Evolutionary conservation across 2,113 vertebrate genomes (phyloP).

Genomic region (Petromus typicus): DNA sequence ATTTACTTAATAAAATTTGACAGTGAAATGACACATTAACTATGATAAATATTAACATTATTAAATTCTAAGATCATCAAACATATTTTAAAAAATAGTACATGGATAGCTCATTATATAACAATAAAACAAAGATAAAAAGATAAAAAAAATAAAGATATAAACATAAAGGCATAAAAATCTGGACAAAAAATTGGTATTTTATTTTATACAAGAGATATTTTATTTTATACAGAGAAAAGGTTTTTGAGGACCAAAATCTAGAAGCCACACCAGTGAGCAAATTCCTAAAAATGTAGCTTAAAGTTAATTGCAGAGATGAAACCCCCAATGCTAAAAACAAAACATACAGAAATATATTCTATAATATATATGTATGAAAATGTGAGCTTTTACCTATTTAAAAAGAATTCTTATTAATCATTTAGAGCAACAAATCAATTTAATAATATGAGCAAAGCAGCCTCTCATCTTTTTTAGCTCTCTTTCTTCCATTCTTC

Average conservation of each 20-base stretch:
- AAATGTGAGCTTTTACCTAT: constrained; percentile 7
- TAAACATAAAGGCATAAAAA: constrained; percentile 28
- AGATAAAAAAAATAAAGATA: no score
- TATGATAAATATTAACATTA: background rate
- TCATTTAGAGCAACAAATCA: background rate
- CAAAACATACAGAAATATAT: background rate
- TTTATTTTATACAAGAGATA: constrained; percentile 4
- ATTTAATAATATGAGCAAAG: background rate
- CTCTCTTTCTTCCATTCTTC: background rate
- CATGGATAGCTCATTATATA: background rate
- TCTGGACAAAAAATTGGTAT: background rate
- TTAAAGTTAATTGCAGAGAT: background rate
- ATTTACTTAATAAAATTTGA: background rate
- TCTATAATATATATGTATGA: background rate
- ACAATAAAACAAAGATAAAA: background rate
- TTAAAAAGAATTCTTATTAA: background rate
- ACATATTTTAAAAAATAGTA: background rate
- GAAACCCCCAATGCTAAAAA: background rate
- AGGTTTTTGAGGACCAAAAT: background rate
- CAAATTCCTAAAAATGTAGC: background rate
- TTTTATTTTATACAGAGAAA: background rate
- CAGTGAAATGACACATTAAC: background rate
- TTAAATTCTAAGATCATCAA: background rate
- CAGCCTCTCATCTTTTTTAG: background rate
- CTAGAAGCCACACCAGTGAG: background rate